Evolutionary conservation across 2,113 vertebrate genomes (phyloP).

Genomic region (Sebastes fasciatus): DNA sequence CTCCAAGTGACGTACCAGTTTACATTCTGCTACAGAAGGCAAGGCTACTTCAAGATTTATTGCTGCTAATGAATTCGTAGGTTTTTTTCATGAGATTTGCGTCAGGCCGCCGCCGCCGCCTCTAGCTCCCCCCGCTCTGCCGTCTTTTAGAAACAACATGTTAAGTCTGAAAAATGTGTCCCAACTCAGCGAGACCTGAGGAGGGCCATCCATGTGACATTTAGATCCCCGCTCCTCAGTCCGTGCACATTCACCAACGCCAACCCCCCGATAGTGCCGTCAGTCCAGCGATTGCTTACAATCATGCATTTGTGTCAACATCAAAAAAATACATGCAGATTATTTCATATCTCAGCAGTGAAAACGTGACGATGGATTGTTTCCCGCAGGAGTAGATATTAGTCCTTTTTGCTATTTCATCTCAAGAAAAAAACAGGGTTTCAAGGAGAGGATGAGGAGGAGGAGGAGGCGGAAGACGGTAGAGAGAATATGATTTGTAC

Average conservation of each 20-base stretch:
- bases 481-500: conserved; percentile 60
- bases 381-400: conserved; percentile 35
- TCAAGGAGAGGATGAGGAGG: conserved; percentile 19
- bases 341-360: conserved; percentile 27
- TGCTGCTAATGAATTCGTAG: conserved; percentile 71
- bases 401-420: conserved; percentile 47
- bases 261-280: conserved; percentile 41
- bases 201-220: conserved; percentile 34
- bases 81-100: conserved; percentile 32
- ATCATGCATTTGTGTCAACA: conserved; percentile 58
- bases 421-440: conserved; percentile 38
- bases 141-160: conserved; percentile 36
- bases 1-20: conserved; percentile 40
- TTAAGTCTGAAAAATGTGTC: conserved; percentile 31
- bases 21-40: conserved; percentile 49
- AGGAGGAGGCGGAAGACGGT: conserved; percentile 19
- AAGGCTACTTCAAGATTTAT: conserved; percentile 55
- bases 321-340: conserved; percentile 45
- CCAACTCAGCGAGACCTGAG: conserved; percentile 29
- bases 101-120: conserved; percentile 30
- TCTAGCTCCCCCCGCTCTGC: conserved; percentile 2
- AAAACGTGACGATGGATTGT: conserved; percentile 29
- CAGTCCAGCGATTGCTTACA: conserved; percentile 39
- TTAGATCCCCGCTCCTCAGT: conserved; percentile 41
- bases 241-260: conserved; percentile 52